phyloP scores from a whole-genome alignment of 2,113 vertebrate species.

The Callithrix jacchus region DNA sequence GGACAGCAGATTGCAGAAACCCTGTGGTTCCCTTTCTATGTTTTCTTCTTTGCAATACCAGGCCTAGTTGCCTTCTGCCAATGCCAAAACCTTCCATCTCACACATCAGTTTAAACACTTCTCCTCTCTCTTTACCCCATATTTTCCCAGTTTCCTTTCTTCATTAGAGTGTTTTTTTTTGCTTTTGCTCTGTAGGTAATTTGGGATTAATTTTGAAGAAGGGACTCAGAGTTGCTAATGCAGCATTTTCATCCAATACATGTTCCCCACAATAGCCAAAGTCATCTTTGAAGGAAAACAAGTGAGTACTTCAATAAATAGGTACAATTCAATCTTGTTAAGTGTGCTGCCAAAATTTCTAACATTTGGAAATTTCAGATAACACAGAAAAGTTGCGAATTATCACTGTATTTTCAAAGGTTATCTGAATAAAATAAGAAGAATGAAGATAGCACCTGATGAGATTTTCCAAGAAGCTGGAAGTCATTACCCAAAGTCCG shows the following conservation, averaged over 20 bases:
- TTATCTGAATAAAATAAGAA: neutral
- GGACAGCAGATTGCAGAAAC: neutral
- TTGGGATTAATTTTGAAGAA: neutral
- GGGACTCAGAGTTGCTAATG: neutral
- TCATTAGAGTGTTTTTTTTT: neutral
- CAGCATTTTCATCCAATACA: neutral
- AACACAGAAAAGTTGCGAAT: neutral
- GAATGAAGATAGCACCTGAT: neutral
- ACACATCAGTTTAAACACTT: neutral
- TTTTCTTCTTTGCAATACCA: neutral
- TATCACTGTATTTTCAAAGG: neutral
- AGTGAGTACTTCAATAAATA: neutral
- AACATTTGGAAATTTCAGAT: neutral
- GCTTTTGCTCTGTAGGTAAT: neutral
- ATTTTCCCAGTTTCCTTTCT: neutral
- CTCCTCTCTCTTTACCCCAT: neutral
- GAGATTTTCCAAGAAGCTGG: neutral
- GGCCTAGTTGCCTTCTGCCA: neutral
- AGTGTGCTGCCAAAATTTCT: neutral
- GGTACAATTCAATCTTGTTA: neutral
- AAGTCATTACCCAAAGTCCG: conserved; percentile 23
- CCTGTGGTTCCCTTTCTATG: neutral
- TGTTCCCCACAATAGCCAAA: neutral
- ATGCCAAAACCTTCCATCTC: neutral
- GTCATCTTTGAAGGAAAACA: neutral